These are phyloP conservation scores for Sesamia nonagrioides DNA, from an alignment of 1,140 invertebrate species.

Conservation along the genomic window DNA sequence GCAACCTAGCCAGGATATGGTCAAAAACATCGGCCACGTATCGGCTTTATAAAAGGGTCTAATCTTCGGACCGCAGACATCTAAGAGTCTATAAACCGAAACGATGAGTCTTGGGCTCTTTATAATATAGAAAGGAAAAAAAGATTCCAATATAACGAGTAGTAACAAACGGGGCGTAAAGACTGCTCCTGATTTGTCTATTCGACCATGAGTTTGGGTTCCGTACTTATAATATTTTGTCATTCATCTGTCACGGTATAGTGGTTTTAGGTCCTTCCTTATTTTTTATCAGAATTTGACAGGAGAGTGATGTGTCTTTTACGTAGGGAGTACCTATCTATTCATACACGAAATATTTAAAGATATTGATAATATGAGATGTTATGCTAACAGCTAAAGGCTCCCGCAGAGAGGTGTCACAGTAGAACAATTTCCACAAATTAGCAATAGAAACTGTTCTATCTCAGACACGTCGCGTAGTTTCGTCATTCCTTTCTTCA, in stretches of 20 bases:
- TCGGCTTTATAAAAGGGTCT: constrained; percentile 42
- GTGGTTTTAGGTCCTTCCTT: constrained; percentile 10
- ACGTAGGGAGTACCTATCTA: too few species aligned
- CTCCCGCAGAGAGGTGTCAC: too few species aligned
- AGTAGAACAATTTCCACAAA: too few species aligned
- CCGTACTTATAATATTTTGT: constrained; percentile 52
- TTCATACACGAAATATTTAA: too few species aligned
- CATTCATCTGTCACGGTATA: constrained; percentile 35
- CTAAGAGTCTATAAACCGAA: constrained; percentile 62
- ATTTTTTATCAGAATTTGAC: background rate
- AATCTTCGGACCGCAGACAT: constrained; percentile 52
- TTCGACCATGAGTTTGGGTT: constrained; percentile 72
- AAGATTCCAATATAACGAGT: constrained; percentile 74
- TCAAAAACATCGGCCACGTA: constrained; percentile 47
- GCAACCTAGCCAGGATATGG: constrained; percentile 20
- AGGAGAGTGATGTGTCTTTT: background rate
- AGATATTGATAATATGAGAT: too few species aligned
- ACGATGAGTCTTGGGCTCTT: constrained; percentile 60
- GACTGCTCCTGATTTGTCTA: constrained; percentile 59
- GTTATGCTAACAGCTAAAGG: too few species aligned
- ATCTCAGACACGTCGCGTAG: too few species aligned
- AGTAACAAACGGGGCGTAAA: constrained; percentile 71
- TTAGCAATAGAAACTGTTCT: too few species aligned
- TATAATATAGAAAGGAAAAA: constrained; percentile 64
- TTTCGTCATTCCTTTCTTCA: too few species aligned